Base-by-base conservation (phyloP, 2,113 vertebrate species). In the Clarias gariepinus region DNA sequence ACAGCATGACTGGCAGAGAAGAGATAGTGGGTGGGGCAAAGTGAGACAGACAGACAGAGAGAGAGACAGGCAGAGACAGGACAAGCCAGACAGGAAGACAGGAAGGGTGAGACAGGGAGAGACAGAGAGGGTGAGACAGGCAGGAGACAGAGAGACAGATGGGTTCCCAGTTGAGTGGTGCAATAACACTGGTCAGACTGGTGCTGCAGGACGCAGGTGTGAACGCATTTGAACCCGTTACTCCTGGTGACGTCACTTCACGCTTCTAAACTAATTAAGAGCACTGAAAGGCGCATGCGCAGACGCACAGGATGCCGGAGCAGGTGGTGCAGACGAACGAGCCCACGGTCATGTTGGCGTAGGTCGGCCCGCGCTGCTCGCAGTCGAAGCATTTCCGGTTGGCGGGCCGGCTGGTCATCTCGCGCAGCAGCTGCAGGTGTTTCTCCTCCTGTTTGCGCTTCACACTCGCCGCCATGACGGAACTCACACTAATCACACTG, bases 301-400 rank as follows among this genome's bases (percentile, higher is more conserved):
- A 36, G 64, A 96, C 95, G 97, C 93, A 98, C 98, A 98, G 95
- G 93, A 98, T 97, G 92, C 97, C 97, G 60, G 97, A 98, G 95
- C 97, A 99, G 91, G 98, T 98, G 92, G 98, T 99, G 79, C 97
- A 99, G 2, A 99, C 97, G 96, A 99, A 99, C 74, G 97, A 98
- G 92, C 97, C 98, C 94, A 98, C 95, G 68, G 97, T 99, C 97
- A 98, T 98, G 93, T 99, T 97, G 95, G 96, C 97, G 91, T 98
- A 99, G 94, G 98, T 99, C 87, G 98, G 97, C 96, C 98, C 98
- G 93, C 97, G 96, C 93, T 98, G 97, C 92, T 98, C 97, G 91
- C 98, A 99, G 95, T 98, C 97, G 93, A 98, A 98, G 95, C 98
- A 98, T 96, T 97, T 98, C 94, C 97, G 96, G 94, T 98, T 99